A percentile compares a stretch with the other conserved stretches of the same genome.
These are phyloP conservation scores for Cherax destructor DNA, from an alignment of 1,140 invertebrate species.

Conservation along the genomic window DNA sequence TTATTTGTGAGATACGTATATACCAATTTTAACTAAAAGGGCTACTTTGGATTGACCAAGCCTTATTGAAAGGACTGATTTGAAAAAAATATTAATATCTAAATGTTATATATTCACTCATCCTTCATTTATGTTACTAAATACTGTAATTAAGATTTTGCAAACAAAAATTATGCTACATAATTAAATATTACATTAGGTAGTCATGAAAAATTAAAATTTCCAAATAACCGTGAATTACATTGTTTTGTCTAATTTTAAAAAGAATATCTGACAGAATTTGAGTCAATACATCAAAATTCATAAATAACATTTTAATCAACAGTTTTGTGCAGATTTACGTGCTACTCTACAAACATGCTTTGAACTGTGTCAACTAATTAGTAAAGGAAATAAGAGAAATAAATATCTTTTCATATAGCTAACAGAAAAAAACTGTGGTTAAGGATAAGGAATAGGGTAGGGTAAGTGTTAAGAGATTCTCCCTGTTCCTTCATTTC, in stretches of 20 bases:
- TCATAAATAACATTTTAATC: slow-evolving; percentile 21
- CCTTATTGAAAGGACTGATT: too few species aligned
- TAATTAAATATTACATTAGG: too few species aligned
- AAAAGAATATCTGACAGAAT: background rate
- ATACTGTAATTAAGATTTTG: too few species aligned
- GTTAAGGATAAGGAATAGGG: slow-evolving; percentile 25
- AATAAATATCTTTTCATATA: slow-evolving; percentile 44
- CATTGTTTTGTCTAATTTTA: background rate
- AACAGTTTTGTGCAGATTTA: slow-evolving; percentile 35
- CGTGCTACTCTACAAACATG: slow-evolving; percentile 58
- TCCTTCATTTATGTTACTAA: too few species aligned
- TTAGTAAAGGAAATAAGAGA: slow-evolving; percentile 59
- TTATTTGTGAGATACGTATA: background rate
- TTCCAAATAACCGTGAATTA: background rate
- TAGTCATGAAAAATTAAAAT: background rate
- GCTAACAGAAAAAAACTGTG: slow-evolving; percentile 53
- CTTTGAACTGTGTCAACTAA: slow-evolving; percentile 46
- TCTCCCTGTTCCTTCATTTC: slow-evolving; percentile 70
- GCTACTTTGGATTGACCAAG: background rate
- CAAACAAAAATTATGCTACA: too few species aligned
- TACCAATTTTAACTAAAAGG: background rate
- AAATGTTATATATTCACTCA: too few species aligned
- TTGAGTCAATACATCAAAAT: slow-evolving; percentile 32
- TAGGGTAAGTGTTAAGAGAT: slow-evolving; percentile 62
- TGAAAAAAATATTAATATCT: too few species aligned